Conservation (phyloP, 2,888 invertebrate species). For the Machimus atricapillus region DNA sequence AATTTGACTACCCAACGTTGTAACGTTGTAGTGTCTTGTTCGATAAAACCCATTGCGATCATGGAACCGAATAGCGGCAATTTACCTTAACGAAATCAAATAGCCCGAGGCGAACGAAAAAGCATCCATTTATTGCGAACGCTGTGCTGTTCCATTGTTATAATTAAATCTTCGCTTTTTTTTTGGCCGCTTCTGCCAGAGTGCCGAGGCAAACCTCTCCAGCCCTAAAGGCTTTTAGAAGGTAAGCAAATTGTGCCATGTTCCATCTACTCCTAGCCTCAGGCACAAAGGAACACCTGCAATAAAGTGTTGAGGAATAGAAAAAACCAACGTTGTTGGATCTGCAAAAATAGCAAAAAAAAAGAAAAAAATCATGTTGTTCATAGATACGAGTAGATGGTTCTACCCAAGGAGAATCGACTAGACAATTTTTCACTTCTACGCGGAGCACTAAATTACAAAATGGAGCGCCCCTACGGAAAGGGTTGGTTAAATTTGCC, state of each 20-base stretch:
- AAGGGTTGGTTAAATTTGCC: neutral
- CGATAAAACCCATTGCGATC: neutral
- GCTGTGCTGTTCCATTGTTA: neutral
- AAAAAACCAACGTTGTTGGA: neutral
- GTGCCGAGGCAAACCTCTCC: neutral
- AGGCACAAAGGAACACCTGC: neutral
- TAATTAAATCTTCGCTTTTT: neutral
- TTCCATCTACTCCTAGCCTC: neutral
- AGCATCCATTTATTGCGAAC: neutral
- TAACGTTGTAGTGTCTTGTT: neutral
- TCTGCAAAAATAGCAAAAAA: neutral
- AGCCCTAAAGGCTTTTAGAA: neutral
- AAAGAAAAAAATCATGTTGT: neutral
- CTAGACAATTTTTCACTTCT: neutral
- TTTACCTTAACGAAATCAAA: neutral
- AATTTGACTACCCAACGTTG: neutral
- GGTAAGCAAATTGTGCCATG: neutral
- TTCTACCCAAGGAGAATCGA: neutral
- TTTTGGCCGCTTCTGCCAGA: neutral
- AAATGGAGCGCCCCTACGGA: neutral
- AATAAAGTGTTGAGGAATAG: neutral
- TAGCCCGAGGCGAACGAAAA: neutral
- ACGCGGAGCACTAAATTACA: neutral
- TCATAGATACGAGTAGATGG: neutral
- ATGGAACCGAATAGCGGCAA: neutral